Base-by-base conservation (phyloP, 2,888 invertebrate genomes). In the Tenthredo notha region DNA sequence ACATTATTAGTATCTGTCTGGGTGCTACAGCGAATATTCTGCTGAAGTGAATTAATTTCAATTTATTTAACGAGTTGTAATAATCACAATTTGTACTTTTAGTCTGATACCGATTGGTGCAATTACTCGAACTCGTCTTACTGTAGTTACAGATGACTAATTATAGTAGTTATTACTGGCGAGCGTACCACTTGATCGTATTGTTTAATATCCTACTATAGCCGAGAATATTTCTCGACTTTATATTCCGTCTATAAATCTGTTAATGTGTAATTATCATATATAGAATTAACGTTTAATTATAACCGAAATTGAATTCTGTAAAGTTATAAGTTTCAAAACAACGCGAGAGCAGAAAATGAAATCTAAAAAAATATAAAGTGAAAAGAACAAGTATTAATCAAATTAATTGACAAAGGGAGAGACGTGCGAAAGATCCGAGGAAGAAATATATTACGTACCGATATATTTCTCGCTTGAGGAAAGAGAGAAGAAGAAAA, bases 41-140 rank as follows among this genome's bases (percentile, higher is more conserved):
- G 21, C 10, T 10, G 10, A 80, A 40, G 12, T 58, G 29, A 40
- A 54, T 40, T 88, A 89, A 90, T 90, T 88, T 87, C 88, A 89
- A 90, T 88, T 87, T 88, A 88, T 86, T 87, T 89, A 86, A 87
- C 87, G 87, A 86, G 86, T 89, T 88, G 86, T 86, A 87, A 85
- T 89, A 89, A 90, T 90, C 88, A 89, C 86, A 88, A 87, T 83
- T 47, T 84, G 61, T 74, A 43, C 15, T 65, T 78, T 54, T 10
- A 40, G 58, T 18, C 25, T 78, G 77, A 88, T 84, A 86, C 83
- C 87, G 89, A 89, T 89, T 89, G 88, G 85, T 72, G 84, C 85
- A 87, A 88, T 88, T 70, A 86, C 80, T 85, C n/a, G 84, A 85
- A 85, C 40, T 65, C 21, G 37, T 61, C 40, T 80, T 40, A 40